phyloP scores from a whole-genome alignment of 2,888 invertebrate genomes.

The Platynereis dumerilii region DNA sequence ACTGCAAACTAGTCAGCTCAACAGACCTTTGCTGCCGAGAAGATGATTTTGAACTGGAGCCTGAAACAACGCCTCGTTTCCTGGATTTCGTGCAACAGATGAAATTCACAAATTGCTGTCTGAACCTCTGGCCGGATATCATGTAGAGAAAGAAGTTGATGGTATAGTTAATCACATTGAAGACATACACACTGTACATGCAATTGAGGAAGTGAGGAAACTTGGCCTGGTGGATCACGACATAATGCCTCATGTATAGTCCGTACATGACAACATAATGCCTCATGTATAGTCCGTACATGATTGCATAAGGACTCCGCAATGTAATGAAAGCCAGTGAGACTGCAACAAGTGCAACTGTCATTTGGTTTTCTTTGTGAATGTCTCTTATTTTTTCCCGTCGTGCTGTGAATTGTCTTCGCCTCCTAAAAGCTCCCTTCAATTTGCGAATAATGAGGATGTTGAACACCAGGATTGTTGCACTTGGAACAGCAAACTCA shows the following conservation, averaged over 20 bases:
- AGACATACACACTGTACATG: not conserved
- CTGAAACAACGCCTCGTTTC: too few relatives aligned
- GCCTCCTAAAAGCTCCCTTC: not conserved
- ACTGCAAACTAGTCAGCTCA: too few relatives aligned
- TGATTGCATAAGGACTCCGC: not conserved
- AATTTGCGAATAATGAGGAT: constrained; percentile 10
- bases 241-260: too few relatives aligned
- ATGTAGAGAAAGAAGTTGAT: constrained; percentile 15
- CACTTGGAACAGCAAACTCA: constrained; percentile 4
- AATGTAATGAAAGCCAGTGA: constrained; percentile 8
- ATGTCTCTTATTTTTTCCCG: not conserved
- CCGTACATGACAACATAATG: too few relatives aligned
- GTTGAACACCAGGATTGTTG: constrained; percentile 10
- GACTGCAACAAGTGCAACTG: constrained; percentile 12
- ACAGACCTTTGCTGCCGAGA: too few relatives aligned
- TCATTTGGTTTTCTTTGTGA: constrained; percentile 1
- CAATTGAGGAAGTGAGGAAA: not conserved
- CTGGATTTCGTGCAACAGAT: too few relatives aligned
- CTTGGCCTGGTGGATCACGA: not conserved
- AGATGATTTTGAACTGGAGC: too few relatives aligned
- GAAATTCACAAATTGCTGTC: too few relatives aligned
- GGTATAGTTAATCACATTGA: constrained; percentile 10
- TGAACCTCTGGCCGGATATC: not conserved
- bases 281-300: not conserved
- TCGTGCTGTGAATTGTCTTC: not conserved